Conservation (phyloP, 2,888 invertebrate genomes). For the Caenorhabditis japonica region DNA sequence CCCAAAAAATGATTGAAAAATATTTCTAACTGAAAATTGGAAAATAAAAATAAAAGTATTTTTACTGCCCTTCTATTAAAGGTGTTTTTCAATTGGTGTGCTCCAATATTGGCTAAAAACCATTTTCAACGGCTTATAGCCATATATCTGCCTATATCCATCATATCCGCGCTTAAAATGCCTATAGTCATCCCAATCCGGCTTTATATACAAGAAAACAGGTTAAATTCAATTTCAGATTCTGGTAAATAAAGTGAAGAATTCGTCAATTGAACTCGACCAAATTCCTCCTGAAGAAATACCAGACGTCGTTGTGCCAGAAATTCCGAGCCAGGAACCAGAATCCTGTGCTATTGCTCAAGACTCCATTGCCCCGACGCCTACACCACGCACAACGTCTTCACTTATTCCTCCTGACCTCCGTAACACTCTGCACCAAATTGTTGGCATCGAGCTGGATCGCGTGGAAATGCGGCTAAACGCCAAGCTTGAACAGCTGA, state of each 20-base stretch:
- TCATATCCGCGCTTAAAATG: no score
- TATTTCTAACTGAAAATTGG: neutral
- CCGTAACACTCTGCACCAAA: conserved; percentile 49
- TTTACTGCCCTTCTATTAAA: no score
- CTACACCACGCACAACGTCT: neutral
- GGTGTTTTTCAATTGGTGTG: no score
- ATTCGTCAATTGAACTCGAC: no score
- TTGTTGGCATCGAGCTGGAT: conserved; percentile 60
- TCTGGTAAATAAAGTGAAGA: conserved; percentile 1
- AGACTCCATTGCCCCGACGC: neutral
- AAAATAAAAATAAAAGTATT: conserved; percentile 9
- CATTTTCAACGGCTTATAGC: no score
- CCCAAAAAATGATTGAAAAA: neutral
- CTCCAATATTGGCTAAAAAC: no score
- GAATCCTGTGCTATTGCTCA: no score
- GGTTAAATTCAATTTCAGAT: conserved; percentile 2
- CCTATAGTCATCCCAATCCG: no score
- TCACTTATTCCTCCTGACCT: conserved; percentile 8
- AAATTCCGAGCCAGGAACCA: neutral
- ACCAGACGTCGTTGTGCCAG: no score
- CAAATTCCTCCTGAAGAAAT: no score
- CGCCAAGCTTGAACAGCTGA: conserved; percentile 25
- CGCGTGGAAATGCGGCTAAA: conserved; percentile 54
- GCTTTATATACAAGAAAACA: no score
- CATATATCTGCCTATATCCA: no score